Evolutionary conservation across 2,797 vertebrate genomes (phyloP).

Genomic region (Acrocephalus scirpaceus): DNA sequence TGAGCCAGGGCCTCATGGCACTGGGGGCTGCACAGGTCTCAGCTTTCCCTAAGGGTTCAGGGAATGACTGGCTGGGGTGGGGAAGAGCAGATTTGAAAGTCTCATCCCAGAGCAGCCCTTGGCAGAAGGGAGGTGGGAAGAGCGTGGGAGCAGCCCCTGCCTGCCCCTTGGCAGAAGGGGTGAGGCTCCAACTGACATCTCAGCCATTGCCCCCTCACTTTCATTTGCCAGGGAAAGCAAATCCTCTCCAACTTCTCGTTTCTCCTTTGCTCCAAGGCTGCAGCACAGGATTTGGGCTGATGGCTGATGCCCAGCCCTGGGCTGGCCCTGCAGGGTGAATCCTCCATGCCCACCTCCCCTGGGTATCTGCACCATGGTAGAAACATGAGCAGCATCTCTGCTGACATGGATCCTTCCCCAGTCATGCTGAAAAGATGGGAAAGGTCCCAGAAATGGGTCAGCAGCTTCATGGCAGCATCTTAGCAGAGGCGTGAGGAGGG

Average conservation of each 20-base stretch:
- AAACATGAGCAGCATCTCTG: neutral
- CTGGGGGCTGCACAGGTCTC: neutral
- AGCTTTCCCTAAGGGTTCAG: neutral
- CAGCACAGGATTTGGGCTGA: neutral
- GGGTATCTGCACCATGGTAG: rapidly evolving
- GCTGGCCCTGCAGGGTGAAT: neutral
- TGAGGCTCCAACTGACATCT: neutral
- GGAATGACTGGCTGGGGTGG: rapidly evolving
- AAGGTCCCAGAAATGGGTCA: neutral
- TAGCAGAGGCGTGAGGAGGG: neutral
- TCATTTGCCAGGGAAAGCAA: neutral
- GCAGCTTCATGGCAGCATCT: neutral
- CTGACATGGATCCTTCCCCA: neutral
- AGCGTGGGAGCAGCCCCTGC: neutral
- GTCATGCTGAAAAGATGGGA: neutral
- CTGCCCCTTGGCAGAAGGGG: too few relatives aligned
- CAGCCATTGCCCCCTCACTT: neutral
- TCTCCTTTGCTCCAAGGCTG: neutral
- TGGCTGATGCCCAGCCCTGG: neutral
- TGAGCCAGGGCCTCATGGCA: rapidly evolving
- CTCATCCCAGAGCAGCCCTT: neutral
- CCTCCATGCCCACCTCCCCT: rapidly evolving
- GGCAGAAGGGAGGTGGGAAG: neutral
- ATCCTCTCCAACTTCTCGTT: rapidly evolving
- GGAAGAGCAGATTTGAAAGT: neutral